Percentiles rank a stretch among this genome's conserved stretches.
Conservation (phyloP, 1,140 invertebrate species). For the Zaprionus inermis region DNA sequence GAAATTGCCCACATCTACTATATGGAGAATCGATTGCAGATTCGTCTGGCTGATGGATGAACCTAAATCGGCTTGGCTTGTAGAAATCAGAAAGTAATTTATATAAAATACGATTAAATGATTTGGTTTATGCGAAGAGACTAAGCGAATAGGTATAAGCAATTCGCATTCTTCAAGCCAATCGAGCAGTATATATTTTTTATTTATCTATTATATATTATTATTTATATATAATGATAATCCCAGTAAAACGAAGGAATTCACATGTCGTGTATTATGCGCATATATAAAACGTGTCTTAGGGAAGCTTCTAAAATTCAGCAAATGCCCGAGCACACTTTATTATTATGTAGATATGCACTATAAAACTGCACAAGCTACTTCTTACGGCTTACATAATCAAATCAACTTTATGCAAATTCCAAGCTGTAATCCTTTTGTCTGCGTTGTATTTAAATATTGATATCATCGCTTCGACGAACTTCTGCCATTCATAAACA, state of each 20-base stretch:
- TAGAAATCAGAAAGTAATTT: neutral
- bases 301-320: neutral
- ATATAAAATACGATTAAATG: neutral
- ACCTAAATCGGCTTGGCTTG: neutral
- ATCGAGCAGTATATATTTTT: too few species aligned
- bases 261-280: too few species aligned
- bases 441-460: conserved; percentile 7
- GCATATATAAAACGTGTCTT: too few species aligned
- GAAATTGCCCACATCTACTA: neutral
- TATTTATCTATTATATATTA: too few species aligned
- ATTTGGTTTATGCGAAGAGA: neutral
- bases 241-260: too few species aligned
- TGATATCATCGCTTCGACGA: neutral
- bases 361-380: neutral
- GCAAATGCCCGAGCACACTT: neutral
- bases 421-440: conserved; percentile 2
- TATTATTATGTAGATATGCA: neutral
- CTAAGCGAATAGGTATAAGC: neutral
- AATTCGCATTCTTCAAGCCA: neutral
- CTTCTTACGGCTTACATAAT: neutral
- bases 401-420: conserved; percentile 1
- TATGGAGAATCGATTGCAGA: neutral
- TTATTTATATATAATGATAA: too few species aligned
- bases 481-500: conserved; percentile 10
- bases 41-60: neutral